A percentile compares a stretch with the other conserved stretches of the same genome.
Conservation (phyloP, 2,888 invertebrate species). For the Osmoderma eremita region DNA sequence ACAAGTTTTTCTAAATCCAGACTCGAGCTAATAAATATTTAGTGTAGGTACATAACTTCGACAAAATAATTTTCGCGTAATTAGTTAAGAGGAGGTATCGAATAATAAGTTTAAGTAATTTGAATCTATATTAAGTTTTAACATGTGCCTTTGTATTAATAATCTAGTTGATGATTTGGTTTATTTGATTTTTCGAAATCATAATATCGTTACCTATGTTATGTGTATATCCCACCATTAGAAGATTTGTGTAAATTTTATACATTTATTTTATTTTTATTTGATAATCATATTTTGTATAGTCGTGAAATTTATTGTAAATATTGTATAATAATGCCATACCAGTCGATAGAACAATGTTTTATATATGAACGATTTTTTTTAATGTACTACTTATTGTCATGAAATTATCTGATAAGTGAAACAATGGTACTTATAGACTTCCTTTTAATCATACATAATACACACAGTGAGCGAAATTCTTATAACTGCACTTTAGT, state of each 20-base stretch:
- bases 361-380: no score
- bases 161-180: slow-evolving; percentile 16
- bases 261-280: slow-evolving; percentile 23
- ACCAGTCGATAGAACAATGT: no score
- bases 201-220: slow-evolving; percentile 2
- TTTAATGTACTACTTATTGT: no score
- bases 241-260: slow-evolving; percentile 11
- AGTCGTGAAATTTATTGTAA: background rate
- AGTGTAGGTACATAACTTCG: background rate
- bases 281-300: background rate
- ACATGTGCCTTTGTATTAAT: slow-evolving; percentile 28
- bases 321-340: no score
- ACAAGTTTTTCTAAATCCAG: slow-evolving; percentile 1
- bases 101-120: slow-evolving; percentile 17
- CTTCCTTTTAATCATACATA: no score
- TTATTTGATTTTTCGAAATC: slow-evolving; percentile 4
- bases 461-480: no score
- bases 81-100: background rate
- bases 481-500: no score
- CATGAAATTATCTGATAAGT: no score
- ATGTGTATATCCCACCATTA: slow-evolving; percentile 10
- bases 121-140: slow-evolving; percentile 12
- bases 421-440: no score
- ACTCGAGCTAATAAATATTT: slow-evolving; percentile 14
- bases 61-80: background rate